Evolutionary conservation across 2,888 invertebrate species (phyloP), one percentile per base, ranked within the genome.

Genomic region (Drosophila parthenogenetica): DNA sequence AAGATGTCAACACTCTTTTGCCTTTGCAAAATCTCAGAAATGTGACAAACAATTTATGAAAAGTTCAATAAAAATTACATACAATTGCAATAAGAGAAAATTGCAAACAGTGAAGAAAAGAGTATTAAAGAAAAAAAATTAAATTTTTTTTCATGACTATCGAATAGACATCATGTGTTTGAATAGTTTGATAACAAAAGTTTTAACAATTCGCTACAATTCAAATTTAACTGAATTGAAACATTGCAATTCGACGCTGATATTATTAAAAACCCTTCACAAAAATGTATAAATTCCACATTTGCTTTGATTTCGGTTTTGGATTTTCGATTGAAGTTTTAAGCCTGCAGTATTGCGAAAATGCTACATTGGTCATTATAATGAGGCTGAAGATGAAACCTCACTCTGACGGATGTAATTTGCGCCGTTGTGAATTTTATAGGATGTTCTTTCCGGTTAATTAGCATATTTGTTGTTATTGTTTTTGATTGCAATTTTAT

Each of bases 401-500:
- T 48, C 8, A 62, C 61, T 65, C 32, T 46, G 51, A 68, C 85
- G 85, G 89, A 89, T 89, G 85, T 76, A 63, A 69, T 58, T 73
- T 77, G 54, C 71, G 67, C 70, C 61, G 62, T 66, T 54, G 58
- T 55, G 58, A 29, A 50, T 54, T 70, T 22, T 14, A 62, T 68
- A 78, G 76, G 81, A 86, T 84, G 83, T 88, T 84, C 81, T 85
- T 62, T 69, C 74, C 65, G 57, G 40, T 81, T 79, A 58, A 64
- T 85, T 85, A 81, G 85, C 87, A 89, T 85, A 87, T 85, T 77
- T 81, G 76, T 77, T 72, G 79, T 29, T 49, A 37, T 75, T 72
- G 79, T 39, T 49, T 22, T 75, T 77, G 85, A 75, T 85, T 69
- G 73, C 79, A 67, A 53, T 54, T 51, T 50, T 57, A 61, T 53